Percentiles rank a stretch among this genome's conserved stretches.
Evolutionary conservation across 2,888 invertebrate species (phyloP).

Genomic region (Cybosia mesomella): DNA sequence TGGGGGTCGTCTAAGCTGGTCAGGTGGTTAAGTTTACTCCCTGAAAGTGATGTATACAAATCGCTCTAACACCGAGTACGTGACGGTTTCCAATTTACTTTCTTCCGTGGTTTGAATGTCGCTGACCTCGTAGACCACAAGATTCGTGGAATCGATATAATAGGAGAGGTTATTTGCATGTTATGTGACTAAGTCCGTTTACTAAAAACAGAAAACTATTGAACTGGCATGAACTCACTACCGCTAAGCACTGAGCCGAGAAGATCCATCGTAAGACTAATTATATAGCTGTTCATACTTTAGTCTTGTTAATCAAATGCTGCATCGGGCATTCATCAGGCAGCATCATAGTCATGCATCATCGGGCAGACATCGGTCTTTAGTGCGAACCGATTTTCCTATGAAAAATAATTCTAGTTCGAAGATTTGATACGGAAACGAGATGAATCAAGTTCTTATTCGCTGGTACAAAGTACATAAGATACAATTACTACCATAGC

Average conservation of each 20-base stretch:
- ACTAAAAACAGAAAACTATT: background rate
- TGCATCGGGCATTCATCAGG: no score
- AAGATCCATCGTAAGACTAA: no score
- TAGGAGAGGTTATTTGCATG: conserved; percentile 68
- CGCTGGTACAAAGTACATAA: background rate
- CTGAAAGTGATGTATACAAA: conserved; percentile 79
- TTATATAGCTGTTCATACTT: no score
- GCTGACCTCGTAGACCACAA: conserved; percentile 67
- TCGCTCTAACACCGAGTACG: conserved; percentile 68
- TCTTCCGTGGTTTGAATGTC: conserved; percentile 69
- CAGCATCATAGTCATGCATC: no score
- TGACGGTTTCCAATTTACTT: conserved; percentile 80
- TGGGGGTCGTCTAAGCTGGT: conserved; percentile 45
- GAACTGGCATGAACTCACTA: background rate
- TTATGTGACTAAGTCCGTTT: conserved; percentile 24
- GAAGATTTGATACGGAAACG: background rate
- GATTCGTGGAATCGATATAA: conserved; percentile 70
- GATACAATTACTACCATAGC: background rate
- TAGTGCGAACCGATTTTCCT: background rate
- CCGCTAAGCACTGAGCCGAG: background rate
- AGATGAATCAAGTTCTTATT: background rate
- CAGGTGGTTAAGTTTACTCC: conserved; percentile 57
- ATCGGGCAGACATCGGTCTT: no score
- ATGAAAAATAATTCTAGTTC: background rate
- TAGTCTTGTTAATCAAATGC: no score